A percentile compares a stretch with the other conserved stretches of the same genome.
Conservation (phyloP, 2,113 vertebrate genomes). For the Globicephala melas region DNA sequence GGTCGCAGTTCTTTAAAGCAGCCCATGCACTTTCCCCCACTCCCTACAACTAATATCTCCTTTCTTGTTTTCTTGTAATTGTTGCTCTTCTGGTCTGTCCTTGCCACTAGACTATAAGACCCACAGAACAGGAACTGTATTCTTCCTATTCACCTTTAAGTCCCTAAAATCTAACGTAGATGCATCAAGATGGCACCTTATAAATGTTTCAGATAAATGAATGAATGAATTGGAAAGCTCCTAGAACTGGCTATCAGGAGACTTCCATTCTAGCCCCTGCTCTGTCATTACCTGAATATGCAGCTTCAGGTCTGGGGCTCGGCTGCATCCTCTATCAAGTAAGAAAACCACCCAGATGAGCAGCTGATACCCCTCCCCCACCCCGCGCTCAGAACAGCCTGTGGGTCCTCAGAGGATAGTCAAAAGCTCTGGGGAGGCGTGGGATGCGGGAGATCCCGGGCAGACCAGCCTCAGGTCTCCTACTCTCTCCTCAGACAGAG, state of each 20-base stretch:
- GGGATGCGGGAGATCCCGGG: not conserved
- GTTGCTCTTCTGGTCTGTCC: not conserved
- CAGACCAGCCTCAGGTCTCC: not conserved
- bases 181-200: not conserved
- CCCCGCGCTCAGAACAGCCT: not conserved
- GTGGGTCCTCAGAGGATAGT: not conserved
- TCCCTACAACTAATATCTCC: not conserved
- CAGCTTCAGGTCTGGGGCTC: not conserved
- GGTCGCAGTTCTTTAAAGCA: not conserved
- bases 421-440: not conserved
- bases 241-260: not conserved
- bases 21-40: not conserved
- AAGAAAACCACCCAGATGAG: not conserved
- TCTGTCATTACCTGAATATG: not conserved
- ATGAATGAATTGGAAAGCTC: not conserved
- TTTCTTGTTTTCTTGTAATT: not conserved
- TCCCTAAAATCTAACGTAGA: not conserved
- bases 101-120: not conserved
- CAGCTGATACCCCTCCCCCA: not conserved
- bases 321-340: not conserved
- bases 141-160: not conserved
- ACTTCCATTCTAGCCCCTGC: not conserved
- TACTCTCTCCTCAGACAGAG: not conserved
- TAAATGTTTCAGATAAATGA: not conserved
- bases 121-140: not conserved